These are phyloP conservation scores for Campopleginae sp. DNA, from an alignment of 2,888 invertebrate genomes.

Conservation along the genomic window DNA sequence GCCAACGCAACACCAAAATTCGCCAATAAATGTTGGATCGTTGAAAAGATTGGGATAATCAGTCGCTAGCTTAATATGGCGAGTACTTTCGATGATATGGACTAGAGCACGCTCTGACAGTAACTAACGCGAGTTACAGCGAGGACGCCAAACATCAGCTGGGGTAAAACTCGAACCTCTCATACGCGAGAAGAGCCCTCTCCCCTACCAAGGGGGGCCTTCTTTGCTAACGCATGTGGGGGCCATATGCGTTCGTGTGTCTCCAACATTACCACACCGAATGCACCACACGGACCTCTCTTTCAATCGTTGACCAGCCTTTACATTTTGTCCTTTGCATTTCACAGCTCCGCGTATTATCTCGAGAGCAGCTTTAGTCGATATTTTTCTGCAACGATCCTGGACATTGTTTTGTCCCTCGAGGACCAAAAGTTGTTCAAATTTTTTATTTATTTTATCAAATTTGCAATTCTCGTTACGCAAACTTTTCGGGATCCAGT, in stretches of 20 bases:
- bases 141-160: constrained; percentile 78
- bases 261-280: constrained; percentile 35
- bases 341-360: not conserved
- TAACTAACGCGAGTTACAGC: constrained; percentile 73
- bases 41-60: not conserved
- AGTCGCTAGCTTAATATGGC: not conserved
- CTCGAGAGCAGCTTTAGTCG: not conserved
- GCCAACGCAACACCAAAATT: not conserved
- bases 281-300: constrained; percentile 42
- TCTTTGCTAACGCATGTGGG: constrained; percentile 74
- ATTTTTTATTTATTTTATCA: not conserved
- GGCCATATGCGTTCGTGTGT: constrained; percentile 75
- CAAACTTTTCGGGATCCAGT: no score
- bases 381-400: not conserved
- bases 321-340: not conserved
- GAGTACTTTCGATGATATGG: constrained; percentile 48
- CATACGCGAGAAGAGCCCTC: constrained; percentile 57
- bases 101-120: constrained; percentile 77
- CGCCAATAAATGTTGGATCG: not conserved
- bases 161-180: constrained; percentile 72
- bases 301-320: constrained; percentile 28
- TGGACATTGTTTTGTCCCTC: not conserved
- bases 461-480: not conserved
- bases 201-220: constrained; percentile 62
- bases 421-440: not conserved